These are phyloP conservation scores for Periophthalmodon schlosseri DNA, from an alignment of 2,113 vertebrate species.

Conservation along the genomic window DNA sequence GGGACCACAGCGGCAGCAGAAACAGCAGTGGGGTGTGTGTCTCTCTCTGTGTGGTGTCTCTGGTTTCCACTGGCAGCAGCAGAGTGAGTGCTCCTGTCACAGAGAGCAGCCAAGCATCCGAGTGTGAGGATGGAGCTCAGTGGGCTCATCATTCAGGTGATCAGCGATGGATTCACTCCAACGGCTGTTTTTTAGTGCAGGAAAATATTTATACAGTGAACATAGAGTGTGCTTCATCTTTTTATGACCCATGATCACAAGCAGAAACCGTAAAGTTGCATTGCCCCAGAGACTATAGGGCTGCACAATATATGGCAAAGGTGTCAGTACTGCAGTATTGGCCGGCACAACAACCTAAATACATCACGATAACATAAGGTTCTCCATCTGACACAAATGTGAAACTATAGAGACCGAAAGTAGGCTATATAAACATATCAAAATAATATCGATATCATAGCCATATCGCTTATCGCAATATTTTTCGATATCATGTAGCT, in stretches of 20 bases:
- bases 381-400: no score
- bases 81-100: conserved; percentile 58
- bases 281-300: no score
- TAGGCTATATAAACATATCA: no score
- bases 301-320: no score
- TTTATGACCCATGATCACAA: background rate
- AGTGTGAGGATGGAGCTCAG: conserved; percentile 26
- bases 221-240: background rate
- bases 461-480: no score
- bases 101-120: conserved; percentile 52
- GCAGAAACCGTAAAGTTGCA: no score
- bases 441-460: no score
- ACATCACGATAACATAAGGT: no score
- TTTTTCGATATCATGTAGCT: no score
- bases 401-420: no score
- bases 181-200: background rate
- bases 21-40: background rate
- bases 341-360: no score
- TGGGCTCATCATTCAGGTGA: conserved; percentile 11
- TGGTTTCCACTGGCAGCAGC: conserved; percentile 25
- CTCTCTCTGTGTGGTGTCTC: background rate
- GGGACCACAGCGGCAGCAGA: background rate
- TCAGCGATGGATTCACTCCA: background rate
- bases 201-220: background rate
- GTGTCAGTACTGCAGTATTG: no score